Evolutionary conservation across 2,888 invertebrate genomes (phyloP).

Genomic region (Acrocyrtus sp.): DNA sequence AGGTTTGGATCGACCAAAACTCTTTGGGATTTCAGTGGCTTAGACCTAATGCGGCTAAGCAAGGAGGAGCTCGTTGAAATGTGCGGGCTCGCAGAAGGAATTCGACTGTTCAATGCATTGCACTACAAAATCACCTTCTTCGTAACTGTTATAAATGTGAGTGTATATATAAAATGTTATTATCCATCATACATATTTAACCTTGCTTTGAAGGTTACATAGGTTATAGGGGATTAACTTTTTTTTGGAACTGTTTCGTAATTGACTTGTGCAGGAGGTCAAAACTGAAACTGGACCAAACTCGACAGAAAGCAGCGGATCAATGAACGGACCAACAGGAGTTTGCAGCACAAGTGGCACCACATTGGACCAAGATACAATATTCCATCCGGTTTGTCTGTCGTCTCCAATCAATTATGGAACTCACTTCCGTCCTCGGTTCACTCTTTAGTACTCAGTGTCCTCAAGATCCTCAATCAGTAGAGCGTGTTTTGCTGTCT

Average conservation of each 20-base stretch:
- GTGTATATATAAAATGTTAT: no score
- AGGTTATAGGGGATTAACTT: no score
- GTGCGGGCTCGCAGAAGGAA: slow-evolving; percentile 93
- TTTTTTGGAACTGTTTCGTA: no score
- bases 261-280: slow-evolving; percentile 8
- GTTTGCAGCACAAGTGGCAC: slow-evolving; percentile 43
- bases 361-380: slow-evolving; percentile 41
- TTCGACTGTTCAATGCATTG: slow-evolving; percentile 89
- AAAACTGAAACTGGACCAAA: slow-evolving; percentile 30
- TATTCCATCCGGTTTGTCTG: slow-evolving; percentile 62
- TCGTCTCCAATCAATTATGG: slow-evolving; percentile 62
- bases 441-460: slow-evolving; percentile 56
- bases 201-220: no score
- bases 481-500: slow-evolving; percentile 59
- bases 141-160: slow-evolving; percentile 54
- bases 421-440: slow-evolving; percentile 59
- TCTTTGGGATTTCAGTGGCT: slow-evolving; percentile 76
- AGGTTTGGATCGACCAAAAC: slow-evolving; percentile 62
- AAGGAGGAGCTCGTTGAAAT: slow-evolving; percentile 94
- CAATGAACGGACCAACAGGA: slow-evolving; percentile 38
- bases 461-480: slow-evolving; percentile 49
- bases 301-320: slow-evolving; percentile 12
- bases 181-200: not conserved
- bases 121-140: slow-evolving; percentile 73
- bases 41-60: slow-evolving; percentile 88